These are phyloP conservation scores for Conus canariensis DNA, from an alignment of 2,888 invertebrate genomes.

Conservation along the genomic window DNA sequence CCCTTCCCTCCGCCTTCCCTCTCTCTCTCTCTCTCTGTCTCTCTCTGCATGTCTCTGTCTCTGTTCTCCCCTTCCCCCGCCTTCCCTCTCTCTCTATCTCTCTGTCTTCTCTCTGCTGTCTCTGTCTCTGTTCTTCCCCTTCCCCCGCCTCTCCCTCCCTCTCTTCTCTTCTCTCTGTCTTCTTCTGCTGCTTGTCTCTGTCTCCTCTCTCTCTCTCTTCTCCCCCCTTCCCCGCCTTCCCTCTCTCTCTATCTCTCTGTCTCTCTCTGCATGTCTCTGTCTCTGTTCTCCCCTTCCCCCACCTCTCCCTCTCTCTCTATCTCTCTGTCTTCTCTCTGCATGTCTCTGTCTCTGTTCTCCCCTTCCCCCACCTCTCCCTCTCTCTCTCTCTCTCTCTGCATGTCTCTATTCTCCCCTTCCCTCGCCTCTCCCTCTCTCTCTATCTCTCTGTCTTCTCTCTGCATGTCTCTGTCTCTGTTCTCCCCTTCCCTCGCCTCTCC, in stretches of 20 bases:
- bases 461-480: no score
- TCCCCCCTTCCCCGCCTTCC: no score
- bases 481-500: no score
- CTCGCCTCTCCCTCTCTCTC: no score
- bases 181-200: background rate
- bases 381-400: no score
- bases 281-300: no score
- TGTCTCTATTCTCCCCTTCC: background rate
- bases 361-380: no score
- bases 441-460: no score
- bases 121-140: conserved; percentile 18
- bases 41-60: background rate
- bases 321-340: background rate
- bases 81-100: background rate
- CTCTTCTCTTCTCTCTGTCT: conserved; percentile 19
- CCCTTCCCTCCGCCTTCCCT: no score
- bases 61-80: background rate
- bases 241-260: no score
- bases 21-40: no score
- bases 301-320: background rate
- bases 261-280: no score
- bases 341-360: background rate
- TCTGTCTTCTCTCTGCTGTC: background rate
- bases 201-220: background rate
- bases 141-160: background rate